Evolutionary conservation across 1,140 invertebrate genomes (phyloP).

Genomic region (Conus betulinus): DNA sequence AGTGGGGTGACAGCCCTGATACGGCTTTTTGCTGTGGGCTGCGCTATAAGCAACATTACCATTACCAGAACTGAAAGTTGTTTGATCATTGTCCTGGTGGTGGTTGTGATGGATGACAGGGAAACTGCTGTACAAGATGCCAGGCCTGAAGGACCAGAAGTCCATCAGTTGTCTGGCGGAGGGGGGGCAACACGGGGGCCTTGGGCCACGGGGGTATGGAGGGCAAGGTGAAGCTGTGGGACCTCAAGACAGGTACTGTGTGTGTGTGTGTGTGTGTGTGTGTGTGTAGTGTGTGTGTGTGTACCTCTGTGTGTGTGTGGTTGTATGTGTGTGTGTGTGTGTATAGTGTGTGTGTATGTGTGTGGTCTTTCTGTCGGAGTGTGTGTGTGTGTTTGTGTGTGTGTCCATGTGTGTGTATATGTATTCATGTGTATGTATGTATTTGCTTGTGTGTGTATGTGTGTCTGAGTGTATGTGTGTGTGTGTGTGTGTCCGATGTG

Average conservation of each 20-base stretch:
- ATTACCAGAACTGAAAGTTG: too few relatives aligned
- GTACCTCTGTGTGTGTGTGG: not conserved
- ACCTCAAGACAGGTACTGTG: constrained; percentile 56
- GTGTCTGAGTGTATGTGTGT: too few relatives aligned
- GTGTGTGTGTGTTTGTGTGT: too few relatives aligned
- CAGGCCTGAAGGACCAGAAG: not conserved
- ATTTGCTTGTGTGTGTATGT: too few relatives aligned
- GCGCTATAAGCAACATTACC: not conserved
- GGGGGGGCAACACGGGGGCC: constrained; percentile 50
- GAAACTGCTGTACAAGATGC: constrained; percentile 16
- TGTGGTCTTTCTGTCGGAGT: too few relatives aligned
- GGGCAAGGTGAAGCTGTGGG: constrained; percentile 55
- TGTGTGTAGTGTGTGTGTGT: not conserved
- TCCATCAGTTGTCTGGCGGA: constrained; percentile 58
- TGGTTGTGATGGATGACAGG: not conserved
- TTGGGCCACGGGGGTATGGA: constrained; percentile 60
- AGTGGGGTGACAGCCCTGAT: too few relatives aligned
- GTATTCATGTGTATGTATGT: too few relatives aligned
- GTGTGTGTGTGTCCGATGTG: too few relatives aligned
- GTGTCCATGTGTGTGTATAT: too few relatives aligned
- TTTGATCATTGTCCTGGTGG: too few relatives aligned
- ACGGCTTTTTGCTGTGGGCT: not conserved
- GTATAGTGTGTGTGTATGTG: too few relatives aligned
- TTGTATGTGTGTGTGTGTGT: too few relatives aligned
- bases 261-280: not conserved